Base-by-base conservation (phyloP, 2,797 vertebrate species). In the Echeneis naucrates region DNA sequence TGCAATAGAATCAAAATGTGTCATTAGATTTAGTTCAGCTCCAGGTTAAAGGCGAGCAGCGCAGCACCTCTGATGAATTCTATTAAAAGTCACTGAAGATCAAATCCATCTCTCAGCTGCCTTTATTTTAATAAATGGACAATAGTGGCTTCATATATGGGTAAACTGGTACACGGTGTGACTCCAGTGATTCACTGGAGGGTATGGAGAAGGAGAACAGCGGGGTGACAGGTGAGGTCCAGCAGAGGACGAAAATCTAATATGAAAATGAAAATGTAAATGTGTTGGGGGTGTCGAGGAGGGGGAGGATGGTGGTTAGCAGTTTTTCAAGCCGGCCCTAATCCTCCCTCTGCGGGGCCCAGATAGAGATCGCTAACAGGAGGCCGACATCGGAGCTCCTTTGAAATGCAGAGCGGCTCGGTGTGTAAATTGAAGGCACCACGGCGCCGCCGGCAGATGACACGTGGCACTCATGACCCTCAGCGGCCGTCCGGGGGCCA, bases 221-320 rank as follows among this genome's bases (percentile, higher is more conserved):
- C 38, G 35, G 35, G 40, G 52, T 75, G 71, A 76, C 57, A 70
- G 73, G 53, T 19, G 64, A 68, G 80, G 70, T 78, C 32, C 17
- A 75, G 48, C 64, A 55, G 58, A 78, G 68, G 72, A 83, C 84
- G 78, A 62, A 83, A 88, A 92, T 90, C 82, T 89, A 93, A 94
- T 94, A 93, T 93, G 91, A 94, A 95, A 94, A 95, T 95, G 93
- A 91, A 95, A 95, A 95, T 94, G 93, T 93, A 92, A 91, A 93
- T 93, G 78, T 85, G 68, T 86, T 63, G 61, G 78, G 24, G 57
- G 78, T 38, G 37, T 9, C 14, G 38, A 10, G 30, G 38, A 17
- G 37, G 60, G 45, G 72, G 59, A 81, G 59, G 19, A 13, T 35
- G 51, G 75, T 81, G 80, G 86, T 75, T 75, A 87, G 83, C 68